Percentiles rank a stretch among this genome's conserved stretches.
These are phyloP conservation scores for Thryonomys swinderianus DNA, from an alignment of 2,113 vertebrate genomes.

Conservation along the genomic window DNA sequence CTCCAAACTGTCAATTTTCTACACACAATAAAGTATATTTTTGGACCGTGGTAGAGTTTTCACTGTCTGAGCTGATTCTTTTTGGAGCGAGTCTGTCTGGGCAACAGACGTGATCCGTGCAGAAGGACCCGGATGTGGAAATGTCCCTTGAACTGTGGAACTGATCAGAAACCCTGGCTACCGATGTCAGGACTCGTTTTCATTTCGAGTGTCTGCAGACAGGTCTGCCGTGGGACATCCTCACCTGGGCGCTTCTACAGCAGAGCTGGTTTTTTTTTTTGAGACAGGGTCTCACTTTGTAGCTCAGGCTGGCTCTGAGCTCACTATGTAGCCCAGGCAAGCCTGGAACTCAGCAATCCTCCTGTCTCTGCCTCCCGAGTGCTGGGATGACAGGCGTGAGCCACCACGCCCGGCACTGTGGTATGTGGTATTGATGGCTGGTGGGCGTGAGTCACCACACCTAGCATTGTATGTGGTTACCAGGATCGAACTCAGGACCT, in stretches of 20 bases:
- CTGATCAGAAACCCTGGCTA: background rate
- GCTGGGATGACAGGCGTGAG: too few relatives aligned
- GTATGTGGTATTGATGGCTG: too few relatives aligned
- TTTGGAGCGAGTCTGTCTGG: fast-evolving
- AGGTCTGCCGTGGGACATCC: background rate
- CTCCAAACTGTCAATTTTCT: background rate
- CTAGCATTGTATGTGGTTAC: too few relatives aligned
- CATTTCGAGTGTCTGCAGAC: background rate
- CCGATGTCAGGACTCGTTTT: background rate
- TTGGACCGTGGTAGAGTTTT: background rate
- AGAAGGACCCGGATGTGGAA: background rate
- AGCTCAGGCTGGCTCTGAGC: too few relatives aligned
- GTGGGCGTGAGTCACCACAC: too few relatives aligned
- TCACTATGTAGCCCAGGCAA: too few relatives aligned
- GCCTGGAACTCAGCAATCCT: too few relatives aligned
- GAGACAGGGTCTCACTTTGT: too few relatives aligned
- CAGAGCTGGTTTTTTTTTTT: background rate
- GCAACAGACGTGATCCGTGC: background rate
- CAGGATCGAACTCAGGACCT: too few relatives aligned
- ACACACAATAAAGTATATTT: constrained; percentile 58
- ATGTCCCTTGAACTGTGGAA: background rate
- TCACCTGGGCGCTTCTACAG: background rate
- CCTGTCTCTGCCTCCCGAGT: too few relatives aligned
- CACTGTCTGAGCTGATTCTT: background rate
- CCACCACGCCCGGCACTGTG: too few relatives aligned